These are phyloP conservation scores for Melanostoma mellinum DNA, from an alignment of 2,888 invertebrate genomes.

Conservation along the genomic window DNA sequence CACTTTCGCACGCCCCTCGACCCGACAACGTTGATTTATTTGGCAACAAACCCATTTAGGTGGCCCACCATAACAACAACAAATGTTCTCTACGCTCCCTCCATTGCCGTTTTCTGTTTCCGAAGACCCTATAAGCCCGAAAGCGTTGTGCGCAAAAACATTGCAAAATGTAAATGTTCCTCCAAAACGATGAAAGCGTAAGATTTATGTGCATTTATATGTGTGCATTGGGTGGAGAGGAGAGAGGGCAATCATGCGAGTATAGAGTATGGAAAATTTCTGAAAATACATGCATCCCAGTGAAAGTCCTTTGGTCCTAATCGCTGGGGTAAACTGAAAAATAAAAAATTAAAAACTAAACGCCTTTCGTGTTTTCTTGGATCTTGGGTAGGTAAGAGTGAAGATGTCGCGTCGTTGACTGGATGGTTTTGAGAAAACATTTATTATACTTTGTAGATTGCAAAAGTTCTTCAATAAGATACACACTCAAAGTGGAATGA, in stretches of 20 bases:
- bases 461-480: constrained; percentile 61
- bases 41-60: constrained; percentile 54
- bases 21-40: constrained; percentile 60
- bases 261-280: constrained; percentile 9
- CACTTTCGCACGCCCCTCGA: constrained; percentile 47
- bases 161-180: constrained; percentile 18
- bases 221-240: neutral
- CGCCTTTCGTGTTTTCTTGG: no score
- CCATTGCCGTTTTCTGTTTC: constrained; percentile 13
- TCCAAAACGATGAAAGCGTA: neutral
- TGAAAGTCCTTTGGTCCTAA: constrained; percentile 13
- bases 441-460: constrained; percentile 54
- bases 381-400: no score
- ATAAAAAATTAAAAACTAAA: constrained; percentile 23
- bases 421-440: constrained; percentile 7
- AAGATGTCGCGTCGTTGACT: neutral
- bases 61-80: constrained; percentile 17
- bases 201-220: constrained; percentile 32
- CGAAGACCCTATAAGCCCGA: constrained; percentile 1
- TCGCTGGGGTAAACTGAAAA: constrained; percentile 10
- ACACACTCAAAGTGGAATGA: constrained; percentile 42
- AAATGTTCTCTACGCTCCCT: neutral
- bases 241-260: constrained; percentile 9
- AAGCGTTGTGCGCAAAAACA: constrained; percentile 20
- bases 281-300: constrained; percentile 45